Evolutionary conservation across 2,888 invertebrate genomes (phyloP), one percentile per base, ranked within the genome.

Genomic region (Coecobrya sp.): DNA sequence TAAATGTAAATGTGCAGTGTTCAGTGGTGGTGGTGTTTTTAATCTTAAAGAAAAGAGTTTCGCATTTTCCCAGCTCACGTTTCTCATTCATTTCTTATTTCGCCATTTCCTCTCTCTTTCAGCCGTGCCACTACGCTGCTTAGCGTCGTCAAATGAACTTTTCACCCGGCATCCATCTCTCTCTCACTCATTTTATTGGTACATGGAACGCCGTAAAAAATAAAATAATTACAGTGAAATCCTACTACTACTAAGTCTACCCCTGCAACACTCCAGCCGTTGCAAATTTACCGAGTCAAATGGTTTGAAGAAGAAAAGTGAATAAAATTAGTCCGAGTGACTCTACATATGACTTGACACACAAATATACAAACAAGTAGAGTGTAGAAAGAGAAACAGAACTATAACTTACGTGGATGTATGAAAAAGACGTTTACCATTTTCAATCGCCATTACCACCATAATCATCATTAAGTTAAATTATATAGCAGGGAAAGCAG

Each of bases 1-100:
- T 45, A 45, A 73, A 73, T 73, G 73, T 22, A 73, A 73, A 73
- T 73, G 22, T 36, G 16, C 27, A 36, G 36, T 70, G 68, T 70
- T 16, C 68, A 30, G 30, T 36, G 11, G 65, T 65, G 65, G 4
- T 65, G 65, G 11, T 22, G 25, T 65, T 27, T 65, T 65, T 0
- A 25, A 27, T 65, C 22, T 27, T 8, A 11, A 25, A 13, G 25
- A 22, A 65, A 65, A 65, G 13, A 65, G 19, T 59, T 59, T 59
- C 19, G 2, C 59, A 65, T 4, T 65, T 65, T 62, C 16, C 55
- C 55, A 19, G 19, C 59, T n/a, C 59, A 59, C 59, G 59, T 59
- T 59, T 59, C 59, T 2, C 59, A 59, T 59, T 8, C 13, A 22
- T 19, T 59, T 59, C 22, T 19, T 49, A 10, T 49, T 13, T 49